phyloP scores from a whole-genome alignment of 2,113 vertebrate species.

The Terrapene triunguis region DNA sequence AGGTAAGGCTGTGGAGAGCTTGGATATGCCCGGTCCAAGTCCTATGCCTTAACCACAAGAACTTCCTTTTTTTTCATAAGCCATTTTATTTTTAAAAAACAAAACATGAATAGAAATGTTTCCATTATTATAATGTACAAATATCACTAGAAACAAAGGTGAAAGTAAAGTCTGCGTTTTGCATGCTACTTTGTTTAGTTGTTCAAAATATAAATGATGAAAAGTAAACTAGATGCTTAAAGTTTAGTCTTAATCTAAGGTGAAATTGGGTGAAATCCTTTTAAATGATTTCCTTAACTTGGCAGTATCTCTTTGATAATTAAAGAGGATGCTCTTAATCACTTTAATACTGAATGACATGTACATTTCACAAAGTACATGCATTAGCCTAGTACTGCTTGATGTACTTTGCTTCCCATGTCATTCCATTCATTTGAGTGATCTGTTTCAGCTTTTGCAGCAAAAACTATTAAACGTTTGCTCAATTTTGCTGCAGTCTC shows the following conservation, averaged over 20 bases:
- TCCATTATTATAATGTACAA: background rate
- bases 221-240: background rate
- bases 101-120: background rate
- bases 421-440: background rate
- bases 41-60: background rate
- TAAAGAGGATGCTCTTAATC: background rate
- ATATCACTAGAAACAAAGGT: background rate
- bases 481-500: background rate
- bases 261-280: background rate
- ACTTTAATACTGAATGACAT: background rate
- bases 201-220: background rate
- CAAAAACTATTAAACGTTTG: background rate
- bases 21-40: accelerated
- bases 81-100: background rate
- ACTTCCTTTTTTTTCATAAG: background rate
- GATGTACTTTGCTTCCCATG: background rate
- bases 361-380: background rate
- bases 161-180: background rate
- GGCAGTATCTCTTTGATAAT: background rate
- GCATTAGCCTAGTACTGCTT: background rate
- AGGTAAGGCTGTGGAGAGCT: background rate
- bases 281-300: background rate
- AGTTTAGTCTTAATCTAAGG: background rate
- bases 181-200: background rate
- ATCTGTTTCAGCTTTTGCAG: background rate